phyloP scores from a whole-genome alignment of 2,888 invertebrate genomes.

The Candidula unifasciata region DNA sequence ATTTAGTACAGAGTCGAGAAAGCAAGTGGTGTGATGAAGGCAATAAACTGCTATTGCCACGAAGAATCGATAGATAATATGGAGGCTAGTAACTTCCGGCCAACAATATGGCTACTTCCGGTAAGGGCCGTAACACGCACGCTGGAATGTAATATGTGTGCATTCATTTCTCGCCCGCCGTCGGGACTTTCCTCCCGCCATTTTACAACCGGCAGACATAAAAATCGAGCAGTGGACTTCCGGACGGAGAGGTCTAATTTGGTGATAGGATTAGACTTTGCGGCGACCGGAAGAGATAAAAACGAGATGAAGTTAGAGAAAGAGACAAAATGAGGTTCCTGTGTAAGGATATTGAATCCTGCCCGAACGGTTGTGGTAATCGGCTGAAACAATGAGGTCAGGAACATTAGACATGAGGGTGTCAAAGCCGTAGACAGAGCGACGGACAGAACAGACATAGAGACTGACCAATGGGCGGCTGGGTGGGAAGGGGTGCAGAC shows the following conservation, averaged over 20 bases:
- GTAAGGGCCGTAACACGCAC: slow-evolving; percentile 5
- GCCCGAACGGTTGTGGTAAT: too few relatives aligned
- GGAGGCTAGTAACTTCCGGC: slow-evolving; percentile 34
- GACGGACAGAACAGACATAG: too few relatives aligned
- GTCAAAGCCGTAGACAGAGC: too few relatives aligned
- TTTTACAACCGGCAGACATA: slow-evolving; percentile 25
- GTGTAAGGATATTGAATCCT: too few relatives aligned
- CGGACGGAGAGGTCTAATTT: slow-evolving; percentile 1
- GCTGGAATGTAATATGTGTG: slow-evolving; percentile 17
- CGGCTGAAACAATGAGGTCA: too few relatives aligned
- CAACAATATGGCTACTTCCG: slow-evolving; percentile 27
- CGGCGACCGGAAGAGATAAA: slow-evolving; percentile 7
- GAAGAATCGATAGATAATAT: slow-evolving; percentile 22
- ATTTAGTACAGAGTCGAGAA: background rate
- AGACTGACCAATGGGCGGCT: too few relatives aligned
- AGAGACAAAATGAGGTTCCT: too few relatives aligned
- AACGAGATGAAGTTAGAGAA: background rate
- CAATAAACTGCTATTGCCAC: background rate
- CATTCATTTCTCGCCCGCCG: slow-evolving; percentile 9
- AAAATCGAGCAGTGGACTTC: background rate
- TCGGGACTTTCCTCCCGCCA: slow-evolving; percentile 15
- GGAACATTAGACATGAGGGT: too few relatives aligned
- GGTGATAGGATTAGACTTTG: slow-evolving; percentile 6
- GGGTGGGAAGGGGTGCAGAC: too few relatives aligned
- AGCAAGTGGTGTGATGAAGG: background rate